phyloP scores from a whole-genome alignment of 2,113 vertebrate species.

The Ceyx margarethae region DNA sequence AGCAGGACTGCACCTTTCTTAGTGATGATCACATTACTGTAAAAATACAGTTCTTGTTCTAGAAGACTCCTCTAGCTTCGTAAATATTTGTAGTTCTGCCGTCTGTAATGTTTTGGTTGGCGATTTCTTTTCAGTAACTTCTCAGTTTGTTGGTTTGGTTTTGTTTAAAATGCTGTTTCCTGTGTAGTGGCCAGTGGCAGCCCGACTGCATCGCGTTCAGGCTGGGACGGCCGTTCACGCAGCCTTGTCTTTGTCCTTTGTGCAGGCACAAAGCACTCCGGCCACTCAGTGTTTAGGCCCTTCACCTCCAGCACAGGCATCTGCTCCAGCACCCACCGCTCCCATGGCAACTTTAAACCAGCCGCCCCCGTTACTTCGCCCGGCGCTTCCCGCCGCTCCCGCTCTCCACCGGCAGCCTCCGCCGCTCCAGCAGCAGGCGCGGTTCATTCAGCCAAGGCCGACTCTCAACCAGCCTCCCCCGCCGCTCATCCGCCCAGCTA shows the following conservation, averaged over 20 bases:
- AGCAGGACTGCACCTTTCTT: slow-evolving; percentile 56
- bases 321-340: slow-evolving; percentile 77
- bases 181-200: slow-evolving; percentile 73
- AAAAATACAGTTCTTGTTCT: slow-evolving; percentile 65
- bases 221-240: slow-evolving; percentile 41
- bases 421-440: slow-evolving; percentile 93
- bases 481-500: slow-evolving; percentile 93
- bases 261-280: slow-evolving; percentile 81
- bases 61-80: slow-evolving; percentile 67
- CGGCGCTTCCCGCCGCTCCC: slow-evolving; percentile 89
- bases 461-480: slow-evolving; percentile 90
- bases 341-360: slow-evolving; percentile 85
- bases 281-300: slow-evolving; percentile 84
- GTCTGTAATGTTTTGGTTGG: slow-evolving; percentile 55
- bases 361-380: slow-evolving; percentile 93
- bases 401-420: slow-evolving; percentile 95
- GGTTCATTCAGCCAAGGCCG: slow-evolving; percentile 90
- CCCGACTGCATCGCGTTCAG: slow-evolving; percentile 28
- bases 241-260: slow-evolving; percentile 72
- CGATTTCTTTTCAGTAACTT: slow-evolving; percentile 69
- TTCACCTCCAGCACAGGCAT: slow-evolving; percentile 83
- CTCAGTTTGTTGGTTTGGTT: slow-evolving; percentile 34
- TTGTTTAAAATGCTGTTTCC: slow-evolving; percentile 71
- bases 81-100: slow-evolving; percentile 71
- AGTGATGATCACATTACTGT: slow-evolving; percentile 52